These are phyloP conservation scores for Micoletzkya japonica DNA, from an alignment of 2,888 invertebrate genomes.

Conservation along the genomic window DNA sequence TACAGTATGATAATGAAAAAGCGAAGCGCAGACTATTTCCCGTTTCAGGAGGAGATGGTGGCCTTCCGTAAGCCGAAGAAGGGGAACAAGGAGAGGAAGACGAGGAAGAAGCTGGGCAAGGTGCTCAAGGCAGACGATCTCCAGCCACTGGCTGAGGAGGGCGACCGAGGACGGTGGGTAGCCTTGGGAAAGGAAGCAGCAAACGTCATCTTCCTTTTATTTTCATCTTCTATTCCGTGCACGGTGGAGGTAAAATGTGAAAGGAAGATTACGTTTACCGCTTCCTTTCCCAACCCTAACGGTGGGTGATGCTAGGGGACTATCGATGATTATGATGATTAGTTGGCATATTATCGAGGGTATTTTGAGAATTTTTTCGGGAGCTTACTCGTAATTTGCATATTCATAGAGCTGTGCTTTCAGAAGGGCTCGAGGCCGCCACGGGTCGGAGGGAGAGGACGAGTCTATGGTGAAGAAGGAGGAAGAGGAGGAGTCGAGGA, in stretches of 20 bases:
- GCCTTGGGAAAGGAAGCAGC: neutral
- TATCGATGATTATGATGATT: too few relatives aligned
- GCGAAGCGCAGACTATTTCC: neutral
- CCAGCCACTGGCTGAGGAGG: constrained; percentile 44
- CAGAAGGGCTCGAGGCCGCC: constrained; percentile 26
- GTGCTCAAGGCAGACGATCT: constrained; percentile 60
- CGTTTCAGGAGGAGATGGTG: constrained; percentile 75
- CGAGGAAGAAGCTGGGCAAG: constrained; percentile 39
- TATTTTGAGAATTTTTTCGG: too few relatives aligned
- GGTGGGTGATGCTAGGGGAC: too few relatives aligned
- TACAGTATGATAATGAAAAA: neutral
- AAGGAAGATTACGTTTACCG: too few relatives aligned
- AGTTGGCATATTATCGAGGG: too few relatives aligned
- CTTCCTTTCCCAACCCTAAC: too few relatives aligned
- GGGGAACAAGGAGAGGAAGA: constrained; percentile 50
- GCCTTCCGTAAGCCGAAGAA: constrained; percentile 62
- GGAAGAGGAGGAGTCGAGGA: constrained; percentile 22
- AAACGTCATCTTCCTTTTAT: too few relatives aligned
- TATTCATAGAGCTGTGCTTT: constrained; percentile 8
- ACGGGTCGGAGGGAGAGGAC: constrained; percentile 32
- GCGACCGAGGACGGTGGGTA: constrained; percentile 35
- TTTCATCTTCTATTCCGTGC: too few relatives aligned
- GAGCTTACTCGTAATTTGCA: too few relatives aligned
- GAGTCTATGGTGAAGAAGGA: constrained; percentile 30
- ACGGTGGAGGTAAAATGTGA: too few relatives aligned